Conservation (phyloP, 1,140 invertebrate species). For the Zophobas morio region DNA sequence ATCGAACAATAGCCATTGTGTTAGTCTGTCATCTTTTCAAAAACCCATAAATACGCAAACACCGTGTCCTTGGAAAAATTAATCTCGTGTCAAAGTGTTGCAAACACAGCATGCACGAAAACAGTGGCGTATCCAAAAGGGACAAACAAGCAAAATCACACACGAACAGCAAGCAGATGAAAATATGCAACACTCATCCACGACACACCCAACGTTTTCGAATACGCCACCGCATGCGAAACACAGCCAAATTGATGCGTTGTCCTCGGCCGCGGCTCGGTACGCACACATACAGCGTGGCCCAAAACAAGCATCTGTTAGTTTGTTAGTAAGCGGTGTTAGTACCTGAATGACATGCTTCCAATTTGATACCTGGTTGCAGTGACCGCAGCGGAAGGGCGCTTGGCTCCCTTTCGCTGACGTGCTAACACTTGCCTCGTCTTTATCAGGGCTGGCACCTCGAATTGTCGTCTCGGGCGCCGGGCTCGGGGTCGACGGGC, state of each 20-base stretch:
- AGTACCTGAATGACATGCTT: constrained; percentile 85
- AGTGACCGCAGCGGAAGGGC: constrained; percentile 82
- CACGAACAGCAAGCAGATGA: too few species aligned
- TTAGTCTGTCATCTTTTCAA: constrained; percentile 13
- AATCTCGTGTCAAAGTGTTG: neutral
- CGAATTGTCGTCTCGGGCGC: constrained; percentile 58
- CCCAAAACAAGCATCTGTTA: constrained; percentile 16
- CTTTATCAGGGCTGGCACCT: constrained; percentile 62
- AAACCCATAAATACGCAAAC: constrained; percentile 17
- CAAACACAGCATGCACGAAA: too few species aligned
- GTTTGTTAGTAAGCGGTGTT: constrained; percentile 64
- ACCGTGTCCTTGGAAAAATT: constrained; percentile 16
- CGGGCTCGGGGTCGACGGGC: constrained; percentile 38
- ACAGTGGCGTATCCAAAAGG: too few species aligned
- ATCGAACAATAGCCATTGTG: constrained; percentile 32
- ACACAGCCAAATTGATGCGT: constrained; percentile 13
- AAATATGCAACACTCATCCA: too few species aligned
- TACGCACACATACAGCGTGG: neutral
- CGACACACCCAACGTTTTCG: too few species aligned
- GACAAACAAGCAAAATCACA: too few species aligned
- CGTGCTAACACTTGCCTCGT: constrained; percentile 68
- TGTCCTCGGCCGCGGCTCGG: neutral
- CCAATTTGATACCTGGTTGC: constrained; percentile 84
- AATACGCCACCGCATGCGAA: neutral
- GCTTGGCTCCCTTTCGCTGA: constrained; percentile 62